These are phyloP conservation scores for Taenioides sp. DNA, from an alignment of 2,797 vertebrate genomes.

Conservation along the genomic window DNA sequence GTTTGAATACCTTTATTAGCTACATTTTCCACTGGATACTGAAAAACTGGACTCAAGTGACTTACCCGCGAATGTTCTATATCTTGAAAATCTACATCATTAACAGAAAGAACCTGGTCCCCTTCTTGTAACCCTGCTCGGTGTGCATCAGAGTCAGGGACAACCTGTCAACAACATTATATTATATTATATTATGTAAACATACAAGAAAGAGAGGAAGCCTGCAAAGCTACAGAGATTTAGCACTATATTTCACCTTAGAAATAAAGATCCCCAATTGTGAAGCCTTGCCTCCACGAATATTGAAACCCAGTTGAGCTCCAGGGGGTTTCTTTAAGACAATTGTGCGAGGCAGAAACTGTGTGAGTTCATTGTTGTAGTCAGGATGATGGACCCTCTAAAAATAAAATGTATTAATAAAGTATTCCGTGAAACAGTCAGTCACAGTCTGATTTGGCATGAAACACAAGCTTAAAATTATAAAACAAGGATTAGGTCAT, in stretches of 20 bases:
- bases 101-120: constrained; percentile 96
- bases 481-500: no score
- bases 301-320: constrained; percentile 97
- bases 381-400: constrained; percentile 92
- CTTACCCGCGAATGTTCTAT: constrained; percentile 95
- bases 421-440: background rate
- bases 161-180: constrained; percentile 79
- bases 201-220: background rate
- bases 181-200: background rate
- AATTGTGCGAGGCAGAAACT: constrained; percentile 91
- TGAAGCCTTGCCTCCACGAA: constrained; percentile 95
- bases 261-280: constrained; percentile 98
- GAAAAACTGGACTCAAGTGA: constrained; percentile 7
- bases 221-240: background rate
- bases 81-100: constrained; percentile 98
- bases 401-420: constrained; percentile 9
- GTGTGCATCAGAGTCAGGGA: constrained; percentile 94
- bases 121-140: constrained; percentile 95
- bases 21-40: background rate
- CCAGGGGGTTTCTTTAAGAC: constrained; percentile 94
- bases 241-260: constrained; percentile 79
- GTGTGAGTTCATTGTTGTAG: constrained; percentile 96
- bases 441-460: no score
- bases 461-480: no score
- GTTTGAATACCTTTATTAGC: background rate